Evolutionary conservation across 2,888 invertebrate genomes (phyloP), one percentile per base, ranked within the genome.

Genomic region (Hyposoter dolosus): DNA sequence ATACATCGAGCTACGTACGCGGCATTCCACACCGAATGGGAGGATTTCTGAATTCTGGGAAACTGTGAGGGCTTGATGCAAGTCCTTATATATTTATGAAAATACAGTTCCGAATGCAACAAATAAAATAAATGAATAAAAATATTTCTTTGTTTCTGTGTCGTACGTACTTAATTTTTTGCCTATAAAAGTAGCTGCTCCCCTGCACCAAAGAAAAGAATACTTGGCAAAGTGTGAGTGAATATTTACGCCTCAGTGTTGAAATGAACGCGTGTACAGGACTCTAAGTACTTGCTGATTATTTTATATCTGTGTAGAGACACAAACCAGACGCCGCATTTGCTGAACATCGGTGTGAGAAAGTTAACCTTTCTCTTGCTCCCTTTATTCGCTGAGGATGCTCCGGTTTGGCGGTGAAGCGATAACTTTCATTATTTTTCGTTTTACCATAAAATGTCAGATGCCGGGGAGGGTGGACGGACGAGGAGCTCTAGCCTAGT

Each of bases 341-440:
- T 63, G 60, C 23, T 47, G 6, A 23, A 19, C 35, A 69, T 79
- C 32, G 68, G 68, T 68, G 53, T 15, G 79, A 19, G 63, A 79
- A 47, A 35, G 35, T 40, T 10, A 23, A 19, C 53, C 43, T 17
- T 50, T 17, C 40, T 28, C 15, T 43, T 19, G 19, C 0, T 43
- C 50, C 23, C 32, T 71, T n/a, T 71, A 17, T 28, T 15, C 9
- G 35, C 7, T 7, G 40, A n/a, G n/a, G 66, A n/a, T 35, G 53
- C 56, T 74, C 40, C 12, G 10, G 40, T n/a, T 53, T 40, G 45
- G 32, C 17, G 40, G 78, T 32, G 50, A 79, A 79, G 28, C 69
- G 66, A 74, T 81, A 81, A 74, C 81, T 74, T 81, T 66, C 81
- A 74, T 66, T 81, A 81, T 81, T 66, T 81, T 80, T 66, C 65